Conservation (phyloP, 2,113 vertebrate genomes). For the Esox niger region DNA sequence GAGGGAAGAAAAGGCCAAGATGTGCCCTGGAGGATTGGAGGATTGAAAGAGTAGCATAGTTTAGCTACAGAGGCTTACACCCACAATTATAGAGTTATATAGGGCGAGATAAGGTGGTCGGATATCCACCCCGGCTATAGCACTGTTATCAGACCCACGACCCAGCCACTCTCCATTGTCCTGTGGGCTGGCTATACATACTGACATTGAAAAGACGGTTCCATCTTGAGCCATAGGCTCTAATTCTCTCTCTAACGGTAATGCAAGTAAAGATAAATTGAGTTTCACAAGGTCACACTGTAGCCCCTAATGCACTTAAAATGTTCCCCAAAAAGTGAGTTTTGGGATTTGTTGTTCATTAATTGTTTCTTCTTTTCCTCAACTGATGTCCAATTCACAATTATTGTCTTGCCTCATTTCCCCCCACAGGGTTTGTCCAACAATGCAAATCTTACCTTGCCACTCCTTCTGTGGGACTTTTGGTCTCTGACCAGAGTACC, state of each 20-base stretch:
- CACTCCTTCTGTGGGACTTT: too few species aligned
- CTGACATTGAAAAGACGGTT: neutral
- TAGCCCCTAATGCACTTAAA: neutral
- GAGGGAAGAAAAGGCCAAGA: slow-evolving; percentile 24
- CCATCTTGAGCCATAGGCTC: neutral
- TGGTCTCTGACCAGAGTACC: too few species aligned
- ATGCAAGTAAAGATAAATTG: neutral
- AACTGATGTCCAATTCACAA: too few species aligned
- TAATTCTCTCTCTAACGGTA: neutral
- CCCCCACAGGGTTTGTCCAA: too few species aligned
- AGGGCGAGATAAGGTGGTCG: slow-evolving; percentile 29
- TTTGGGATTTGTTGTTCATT: too few species aligned
- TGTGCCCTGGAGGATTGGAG: slow-evolving; percentile 38
- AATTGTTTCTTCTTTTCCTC: too few species aligned
- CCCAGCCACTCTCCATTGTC: slow-evolving; percentile 48
- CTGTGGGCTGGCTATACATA: slow-evolving; percentile 15
- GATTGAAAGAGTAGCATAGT: slow-evolving; percentile 57
- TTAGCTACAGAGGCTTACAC: slow-evolving; percentile 44
- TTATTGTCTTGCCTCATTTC: too few species aligned
- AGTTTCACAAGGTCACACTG: neutral
- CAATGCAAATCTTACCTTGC: too few species aligned
- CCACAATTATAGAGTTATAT: slow-evolving; percentile 55
- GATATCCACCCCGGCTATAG: slow-evolving; percentile 47
- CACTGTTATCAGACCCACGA: slow-evolving; percentile 46
- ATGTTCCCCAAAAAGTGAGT: neutral